Evolutionary conservation across 2,888 invertebrate genomes (phyloP), one percentile per base, ranked within the genome.

Genomic region (Polydrusus cervinus): DNA sequence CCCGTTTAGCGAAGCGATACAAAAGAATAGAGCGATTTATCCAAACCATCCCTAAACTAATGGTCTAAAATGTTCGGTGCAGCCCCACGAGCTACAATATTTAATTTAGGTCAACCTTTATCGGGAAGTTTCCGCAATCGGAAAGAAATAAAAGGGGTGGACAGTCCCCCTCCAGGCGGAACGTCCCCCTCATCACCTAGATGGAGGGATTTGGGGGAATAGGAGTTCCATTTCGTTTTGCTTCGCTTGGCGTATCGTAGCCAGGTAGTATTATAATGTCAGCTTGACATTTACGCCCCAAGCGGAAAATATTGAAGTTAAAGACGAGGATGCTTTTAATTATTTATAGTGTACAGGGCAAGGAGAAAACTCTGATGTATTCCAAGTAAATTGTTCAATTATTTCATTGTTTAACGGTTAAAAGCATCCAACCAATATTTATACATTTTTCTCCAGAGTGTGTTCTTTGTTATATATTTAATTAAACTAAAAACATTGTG

Each of bases 21-120:
- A 43, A 43, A 43, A 43, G 43, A 47, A 47, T 47, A 47, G 16
- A 14, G 3, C 47, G 34, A 3, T 34, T 47, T 47, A 1, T 43
- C 6, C n/a, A n/a, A n/a, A 47, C n/a, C 18, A 51, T 25, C 16
- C 49, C 25, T 65, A 51, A 11, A 16, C 49, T 47, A 61, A 70
- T 70, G 61, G 53, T 43, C 65, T 34, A 20, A 64, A 71, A 71
- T 38, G 70, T 51, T 71, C 38, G 45, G 60, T 73, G 73, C 73
- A 73, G n/a, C 49, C 61, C 11, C 49, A 45, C 40, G n/a, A 20
- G 47, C 60, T 67, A 73, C 51, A 67, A 67, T 67, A 73, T 73
- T 73, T 73, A 73, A 73, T 73, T 73, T 67, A 67, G 73, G 73
- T 67, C 73, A 71, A 64, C 64, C 71, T 71, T 71, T 71, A 71